Base-by-base conservation (phyloP, 2,888 invertebrate genomes). In the Eueremaeus valkanovi region DNA sequence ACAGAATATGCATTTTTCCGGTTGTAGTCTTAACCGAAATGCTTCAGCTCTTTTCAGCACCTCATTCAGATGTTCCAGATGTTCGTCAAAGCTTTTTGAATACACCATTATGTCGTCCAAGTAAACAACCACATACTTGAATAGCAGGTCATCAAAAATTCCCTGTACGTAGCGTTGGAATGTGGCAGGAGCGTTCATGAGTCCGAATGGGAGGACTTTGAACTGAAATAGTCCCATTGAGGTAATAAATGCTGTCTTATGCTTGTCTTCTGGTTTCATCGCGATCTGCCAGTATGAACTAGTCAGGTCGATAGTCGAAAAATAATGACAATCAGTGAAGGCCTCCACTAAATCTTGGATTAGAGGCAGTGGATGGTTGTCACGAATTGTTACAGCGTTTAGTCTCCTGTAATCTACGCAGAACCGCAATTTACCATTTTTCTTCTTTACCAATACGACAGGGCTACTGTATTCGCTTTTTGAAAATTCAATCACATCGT, bases 211-310 rank as follows among this genome's bases (percentile, higher is more conserved):
- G 75, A 81, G 73, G 1, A 76, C 76, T 2, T 76, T 70, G 18
- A 74, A 80, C 31, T 79, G 73, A 66, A 63, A 80, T 16, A 79
- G 63, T 2, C 79, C 80, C n/a, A 73, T 33, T 13, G 45, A 55
- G 3, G 78, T 78, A 13, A 76, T 75, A 68, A 81, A 80, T 6
- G 80, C 80, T 9, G 81, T 81, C 42, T 80, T 80, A 0, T 75
- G 49, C 24, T 73, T 78, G 21, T 79, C 79, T 29, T 77, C 73
- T 31, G 78, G 76, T 3, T 55, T 76, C 11, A 82, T 40, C 5
- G 76, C 74, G 18, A 80, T 73, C 63, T 81, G 80, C 73, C 78
- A 79, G 68, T 78, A 82, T 21, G n/a, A n/a, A n/a, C n/a, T n/a
- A n/a, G n/a, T n/a, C n/a, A n/a, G n/a, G n/a, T n/a, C n/a, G n/a